Conservation (phyloP, 1,140 invertebrate genomes). For the Meteorus sp. region DNA sequence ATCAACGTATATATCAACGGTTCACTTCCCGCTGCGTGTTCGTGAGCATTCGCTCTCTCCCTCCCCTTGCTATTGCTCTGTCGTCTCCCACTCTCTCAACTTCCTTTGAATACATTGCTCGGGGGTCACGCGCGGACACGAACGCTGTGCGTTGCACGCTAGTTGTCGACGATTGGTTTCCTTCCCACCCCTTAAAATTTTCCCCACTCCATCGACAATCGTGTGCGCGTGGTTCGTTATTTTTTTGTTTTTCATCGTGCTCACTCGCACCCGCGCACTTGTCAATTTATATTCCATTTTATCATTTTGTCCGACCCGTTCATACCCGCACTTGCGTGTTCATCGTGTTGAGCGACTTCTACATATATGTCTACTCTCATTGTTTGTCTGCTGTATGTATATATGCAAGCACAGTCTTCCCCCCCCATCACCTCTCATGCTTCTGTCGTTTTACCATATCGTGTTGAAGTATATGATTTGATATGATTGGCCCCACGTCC, state of each 20-base stretch:
- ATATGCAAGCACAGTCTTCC: too few species aligned
- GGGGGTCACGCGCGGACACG: slow-evolving; percentile 21
- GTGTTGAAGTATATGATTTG: too few species aligned
- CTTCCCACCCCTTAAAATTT: slow-evolving; percentile 38
- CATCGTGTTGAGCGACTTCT: too few species aligned
- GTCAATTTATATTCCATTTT: too few species aligned
- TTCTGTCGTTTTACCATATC: too few species aligned
- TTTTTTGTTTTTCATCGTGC: neutral
- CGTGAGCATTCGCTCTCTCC: slow-evolving; percentile 28
- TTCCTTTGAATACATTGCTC: neutral
- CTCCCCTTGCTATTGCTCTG: slow-evolving; percentile 8
- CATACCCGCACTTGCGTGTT: too few species aligned
- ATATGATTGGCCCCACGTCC: too few species aligned
- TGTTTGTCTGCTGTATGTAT: too few species aligned
- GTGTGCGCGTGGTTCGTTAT: neutral
- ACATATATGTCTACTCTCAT: too few species aligned
- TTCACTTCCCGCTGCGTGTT: slow-evolving; percentile 13
- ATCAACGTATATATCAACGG: too few species aligned
- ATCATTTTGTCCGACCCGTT: too few species aligned
- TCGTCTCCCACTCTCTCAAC: neutral
- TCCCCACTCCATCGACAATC: slow-evolving; percentile 18
- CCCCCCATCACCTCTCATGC: too few species aligned
- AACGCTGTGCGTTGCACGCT: slow-evolving; percentile 21
- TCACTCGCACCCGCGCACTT: slow-evolving; percentile 18
- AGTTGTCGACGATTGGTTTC: slow-evolving; percentile 53